Conservation (phyloP, 2,888 invertebrate species). For the Drosophila hamatofila region DNA sequence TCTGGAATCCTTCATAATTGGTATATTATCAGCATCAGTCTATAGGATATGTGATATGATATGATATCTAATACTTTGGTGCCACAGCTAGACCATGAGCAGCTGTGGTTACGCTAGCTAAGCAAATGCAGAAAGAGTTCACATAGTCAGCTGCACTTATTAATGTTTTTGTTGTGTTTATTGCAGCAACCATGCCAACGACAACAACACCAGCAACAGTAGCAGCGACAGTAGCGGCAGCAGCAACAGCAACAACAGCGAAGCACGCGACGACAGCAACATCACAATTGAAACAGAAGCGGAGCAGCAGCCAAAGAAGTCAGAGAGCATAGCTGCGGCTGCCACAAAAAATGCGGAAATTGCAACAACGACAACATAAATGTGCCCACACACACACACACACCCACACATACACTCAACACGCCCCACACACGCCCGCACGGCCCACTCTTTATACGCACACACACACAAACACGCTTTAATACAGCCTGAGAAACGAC, state of each 20-base stretch:
- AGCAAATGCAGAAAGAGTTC: background rate
- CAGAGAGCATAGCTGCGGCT: constrained; percentile 33
- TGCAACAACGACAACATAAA: constrained; percentile 70
- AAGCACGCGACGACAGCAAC: constrained; percentile 40
- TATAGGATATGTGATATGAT: background rate
- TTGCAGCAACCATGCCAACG: constrained; percentile 65
- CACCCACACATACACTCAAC: constrained; percentile 17
- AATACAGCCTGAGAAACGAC: constrained; percentile 32
- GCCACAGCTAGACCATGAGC: background rate
- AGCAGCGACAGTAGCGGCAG: constrained; percentile 54
- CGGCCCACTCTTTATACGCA: constrained; percentile 15
- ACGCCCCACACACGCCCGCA: constrained; percentile 9
- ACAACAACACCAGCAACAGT: constrained; percentile 57
- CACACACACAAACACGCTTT: constrained; percentile 26
- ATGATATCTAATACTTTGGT: background rate
- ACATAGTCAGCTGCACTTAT: background rate
- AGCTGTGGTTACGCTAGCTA: background rate
- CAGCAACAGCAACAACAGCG: constrained; percentile 54
- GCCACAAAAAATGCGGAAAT: constrained; percentile 61
- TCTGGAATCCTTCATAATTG: too few species aligned
- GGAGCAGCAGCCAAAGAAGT: constrained; percentile 41
- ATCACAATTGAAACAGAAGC: constrained; percentile 45
- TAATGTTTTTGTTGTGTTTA: constrained; percentile 13
- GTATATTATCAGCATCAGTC: too few species aligned
- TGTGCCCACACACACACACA: constrained; percentile 33